These are phyloP conservation scores for Eulemur macaco DNA, from an alignment of 2,113 vertebrate species.

Conservation along the genomic window DNA sequence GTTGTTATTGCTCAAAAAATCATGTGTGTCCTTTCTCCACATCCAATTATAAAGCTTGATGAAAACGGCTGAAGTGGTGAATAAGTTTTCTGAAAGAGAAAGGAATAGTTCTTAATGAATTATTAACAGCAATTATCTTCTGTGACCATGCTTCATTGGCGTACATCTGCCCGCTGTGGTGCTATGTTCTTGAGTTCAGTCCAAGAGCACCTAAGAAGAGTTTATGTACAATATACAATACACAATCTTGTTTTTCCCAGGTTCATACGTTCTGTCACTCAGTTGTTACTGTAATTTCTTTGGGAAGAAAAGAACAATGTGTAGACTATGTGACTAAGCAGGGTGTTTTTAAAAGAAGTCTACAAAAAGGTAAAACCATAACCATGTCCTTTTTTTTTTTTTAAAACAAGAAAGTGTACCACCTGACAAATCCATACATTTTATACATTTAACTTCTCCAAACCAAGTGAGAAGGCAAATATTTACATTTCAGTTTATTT, in stretches of 20 bases:
- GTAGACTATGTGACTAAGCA: neutral
- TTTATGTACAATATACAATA: neutral
- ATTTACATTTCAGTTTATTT: neutral
- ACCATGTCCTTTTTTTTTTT: neutral
- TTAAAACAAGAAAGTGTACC: neutral
- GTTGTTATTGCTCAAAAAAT: constrained; percentile 42
- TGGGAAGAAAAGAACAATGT: neutral
- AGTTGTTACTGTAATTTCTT: neutral
- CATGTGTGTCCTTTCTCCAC: neutral
- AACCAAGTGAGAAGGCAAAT: neutral
- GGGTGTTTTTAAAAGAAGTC: neutral
- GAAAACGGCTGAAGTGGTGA: neutral
- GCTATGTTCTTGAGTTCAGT: neutral
- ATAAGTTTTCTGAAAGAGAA: neutral
- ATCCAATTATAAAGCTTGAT: constrained; percentile 45
- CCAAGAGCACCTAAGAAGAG: neutral
- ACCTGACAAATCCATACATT: neutral
- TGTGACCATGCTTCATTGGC: neutral
- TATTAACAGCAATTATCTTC: neutral
- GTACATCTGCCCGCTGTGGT: neutral
- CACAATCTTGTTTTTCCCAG: neutral
- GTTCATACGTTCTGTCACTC: neutral
- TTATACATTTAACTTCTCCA: neutral
- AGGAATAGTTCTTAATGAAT: constrained; percentile 28
- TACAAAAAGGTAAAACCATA: neutral